phyloP scores from a whole-genome alignment of 2,888 invertebrate species.

The Lagria hirta region DNA sequence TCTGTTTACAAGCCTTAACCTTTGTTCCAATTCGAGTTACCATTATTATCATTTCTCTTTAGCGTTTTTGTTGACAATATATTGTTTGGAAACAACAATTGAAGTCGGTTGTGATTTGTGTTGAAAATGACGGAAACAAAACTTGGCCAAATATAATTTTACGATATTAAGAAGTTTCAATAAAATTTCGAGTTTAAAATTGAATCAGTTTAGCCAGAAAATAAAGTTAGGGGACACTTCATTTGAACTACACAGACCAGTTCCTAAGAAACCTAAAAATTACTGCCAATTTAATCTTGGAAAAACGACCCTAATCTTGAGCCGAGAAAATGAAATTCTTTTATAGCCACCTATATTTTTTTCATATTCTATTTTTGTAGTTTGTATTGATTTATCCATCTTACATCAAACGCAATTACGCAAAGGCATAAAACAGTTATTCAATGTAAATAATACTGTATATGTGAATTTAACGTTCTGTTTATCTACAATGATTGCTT shows the following conservation, averaged over 20 bases:
- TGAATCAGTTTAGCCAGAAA: conserved; percentile 15
- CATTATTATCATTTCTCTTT: conserved; percentile 15
- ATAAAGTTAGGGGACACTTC: conserved; percentile 17
- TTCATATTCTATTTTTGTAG: conserved; percentile 18
- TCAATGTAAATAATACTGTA: no score
- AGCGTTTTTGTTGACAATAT: no score
- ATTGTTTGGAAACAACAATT: no score
- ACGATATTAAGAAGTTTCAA: no score
- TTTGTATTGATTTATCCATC: conserved; percentile 6
- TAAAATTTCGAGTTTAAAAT: conserved; percentile 10
- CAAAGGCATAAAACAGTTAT: conserved; percentile 4
- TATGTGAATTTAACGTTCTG: conserved; percentile 20
- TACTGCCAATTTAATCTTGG: conserved; percentile 15
- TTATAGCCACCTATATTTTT: conserved; percentile 11
- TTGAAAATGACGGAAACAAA: no score
- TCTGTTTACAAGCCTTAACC: conserved; percentile 26
- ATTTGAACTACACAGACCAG: conserved; percentile 13
- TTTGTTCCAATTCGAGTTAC: conserved; percentile 19
- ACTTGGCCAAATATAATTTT: no score
- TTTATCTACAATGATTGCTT: conserved; percentile 21
- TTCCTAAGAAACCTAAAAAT: conserved; percentile 14
- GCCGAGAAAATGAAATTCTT: conserved; percentile 15
- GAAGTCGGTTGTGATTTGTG: no score
- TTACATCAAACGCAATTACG: conserved; percentile 15
- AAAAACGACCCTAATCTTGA: conserved; percentile 19